phyloP scores from a whole-genome alignment of 2,797 vertebrate species.

The Cossypha polioptera region DNA sequence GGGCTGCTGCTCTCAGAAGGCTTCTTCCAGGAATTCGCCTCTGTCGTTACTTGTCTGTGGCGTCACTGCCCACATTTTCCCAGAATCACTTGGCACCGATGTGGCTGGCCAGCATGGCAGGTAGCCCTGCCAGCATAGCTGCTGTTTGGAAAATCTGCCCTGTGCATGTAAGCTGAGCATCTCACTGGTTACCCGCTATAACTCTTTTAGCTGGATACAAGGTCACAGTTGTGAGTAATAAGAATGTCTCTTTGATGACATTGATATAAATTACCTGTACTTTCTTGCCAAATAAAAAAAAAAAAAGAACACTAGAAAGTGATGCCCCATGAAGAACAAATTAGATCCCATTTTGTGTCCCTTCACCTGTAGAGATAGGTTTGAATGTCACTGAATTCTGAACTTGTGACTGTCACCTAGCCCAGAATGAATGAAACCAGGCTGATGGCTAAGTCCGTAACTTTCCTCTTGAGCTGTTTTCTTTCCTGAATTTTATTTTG shows the following conservation, averaged over 20 bases:
- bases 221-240: conserved; percentile 31
- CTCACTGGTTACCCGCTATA: background rate
- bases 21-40: conserved; percentile 21
- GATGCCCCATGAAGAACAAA: conserved; percentile 27
- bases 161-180: background rate
- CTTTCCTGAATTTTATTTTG: background rate
- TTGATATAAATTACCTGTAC: background rate
- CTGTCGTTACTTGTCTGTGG: background rate
- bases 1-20: background rate
- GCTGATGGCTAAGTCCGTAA: background rate
- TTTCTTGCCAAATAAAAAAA: background rate
- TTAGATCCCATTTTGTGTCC: conserved; percentile 4
- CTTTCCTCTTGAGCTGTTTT: background rate
- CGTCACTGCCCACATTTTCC: background rate
- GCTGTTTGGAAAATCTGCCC: conserved; percentile 35
- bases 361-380: conserved; percentile 15
- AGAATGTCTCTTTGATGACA: conserved; percentile 12
- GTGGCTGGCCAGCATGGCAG: background rate
- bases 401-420: background rate
- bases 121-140: conserved; percentile 10
- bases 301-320: background rate
- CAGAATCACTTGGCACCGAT: conserved; percentile 13
- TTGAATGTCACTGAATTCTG: conserved; percentile 28
- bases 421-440: background rate
- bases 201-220: conserved; percentile 11